phyloP scores from a whole-genome alignment of 2,113 vertebrate species.

The Microtus oregoni region DNA sequence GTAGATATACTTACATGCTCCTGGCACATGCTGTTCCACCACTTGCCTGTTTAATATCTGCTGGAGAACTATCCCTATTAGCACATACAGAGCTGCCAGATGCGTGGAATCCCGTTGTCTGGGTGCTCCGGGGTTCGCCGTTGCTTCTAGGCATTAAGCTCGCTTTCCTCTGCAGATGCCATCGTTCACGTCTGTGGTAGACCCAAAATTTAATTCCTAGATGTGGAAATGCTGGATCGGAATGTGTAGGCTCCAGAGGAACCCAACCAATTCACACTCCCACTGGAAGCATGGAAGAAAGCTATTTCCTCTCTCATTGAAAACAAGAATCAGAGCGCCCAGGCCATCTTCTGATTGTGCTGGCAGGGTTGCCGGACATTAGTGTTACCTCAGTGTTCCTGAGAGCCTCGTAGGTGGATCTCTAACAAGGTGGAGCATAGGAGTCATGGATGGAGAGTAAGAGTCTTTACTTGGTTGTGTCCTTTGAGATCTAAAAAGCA shows the following conservation, averaged over 20 bases:
- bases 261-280: not conserved
- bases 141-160: not conserved
- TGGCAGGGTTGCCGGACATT: not conserved
- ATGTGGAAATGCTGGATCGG: slow-evolving; percentile 9
- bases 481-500: not conserved
- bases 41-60: slow-evolving; percentile 44
- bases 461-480: rapidly evolving
- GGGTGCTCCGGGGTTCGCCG: not conserved
- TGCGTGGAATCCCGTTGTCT: not conserved
- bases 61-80: not conserved
- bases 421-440: not conserved
- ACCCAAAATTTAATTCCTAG: not conserved
- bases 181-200: not conserved
- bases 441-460: not conserved
- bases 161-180: not conserved
- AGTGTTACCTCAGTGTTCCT: not conserved
- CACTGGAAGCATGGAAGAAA: not conserved
- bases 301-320: slow-evolving; percentile 16
- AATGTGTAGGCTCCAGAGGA: not conserved
- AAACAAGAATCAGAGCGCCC: not conserved
- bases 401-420: not conserved
- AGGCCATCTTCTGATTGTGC: not conserved
- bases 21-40: not conserved
- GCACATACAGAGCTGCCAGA: not conserved
- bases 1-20: not conserved